Percentiles rank a stretch among this genome's conserved stretches.
phyloP scores from a whole-genome alignment of 2,113 vertebrate species.

The Erythrocercus mccallii region DNA sequence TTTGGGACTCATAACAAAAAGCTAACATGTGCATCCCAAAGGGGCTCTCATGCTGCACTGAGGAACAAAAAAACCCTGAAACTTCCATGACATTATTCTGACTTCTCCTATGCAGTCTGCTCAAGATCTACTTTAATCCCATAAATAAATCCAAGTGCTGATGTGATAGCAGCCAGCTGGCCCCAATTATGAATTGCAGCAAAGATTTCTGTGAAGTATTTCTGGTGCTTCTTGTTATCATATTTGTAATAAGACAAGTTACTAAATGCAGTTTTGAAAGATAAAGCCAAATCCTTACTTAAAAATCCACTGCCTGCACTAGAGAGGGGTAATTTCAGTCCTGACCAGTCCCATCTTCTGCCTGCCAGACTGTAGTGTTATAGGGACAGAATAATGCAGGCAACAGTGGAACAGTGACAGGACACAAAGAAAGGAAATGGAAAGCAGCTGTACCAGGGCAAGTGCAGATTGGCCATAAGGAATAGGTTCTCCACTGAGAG shows the following conservation, averaged over 20 bases:
- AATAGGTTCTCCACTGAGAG: not conserved
- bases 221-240: conserved; percentile 63
- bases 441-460: not conserved
- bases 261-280: conserved; percentile 63
- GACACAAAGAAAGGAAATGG: not conserved
- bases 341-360: not conserved
- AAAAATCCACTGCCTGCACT: not conserved
- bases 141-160: conserved; percentile 60
- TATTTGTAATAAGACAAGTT: conserved; percentile 62
- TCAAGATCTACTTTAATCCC: conserved; percentile 30
- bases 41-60: not conserved
- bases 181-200: conserved; percentile 55
- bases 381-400: not conserved
- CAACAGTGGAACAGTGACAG: not conserved
- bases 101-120: not conserved
- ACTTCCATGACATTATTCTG: conserved; percentile 16
- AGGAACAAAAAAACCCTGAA: not conserved
- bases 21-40: not conserved
- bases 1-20: not conserved
- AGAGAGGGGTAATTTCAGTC: not conserved
- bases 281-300: conserved; percentile 35
- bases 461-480: not conserved
- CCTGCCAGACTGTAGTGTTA: not conserved
- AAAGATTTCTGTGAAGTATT: conserved; percentile 65
- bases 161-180: conserved; percentile 66